Evolutionary conservation across 2,113 vertebrate genomes (phyloP).

Genomic region (Jaculus jaculus): DNA sequence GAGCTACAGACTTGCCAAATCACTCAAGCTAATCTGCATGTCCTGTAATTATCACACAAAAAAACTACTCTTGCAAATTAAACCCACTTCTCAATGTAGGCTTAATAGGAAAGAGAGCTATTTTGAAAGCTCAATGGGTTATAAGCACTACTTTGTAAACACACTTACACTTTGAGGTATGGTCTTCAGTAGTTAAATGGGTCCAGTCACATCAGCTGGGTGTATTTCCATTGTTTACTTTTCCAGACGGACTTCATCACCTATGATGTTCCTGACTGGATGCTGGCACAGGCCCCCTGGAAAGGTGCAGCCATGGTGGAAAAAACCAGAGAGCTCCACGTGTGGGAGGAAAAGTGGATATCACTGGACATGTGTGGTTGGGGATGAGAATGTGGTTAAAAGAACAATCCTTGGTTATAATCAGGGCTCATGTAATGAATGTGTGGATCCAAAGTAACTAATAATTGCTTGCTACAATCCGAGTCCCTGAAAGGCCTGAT

Average conservation of each 20-base stretch:
- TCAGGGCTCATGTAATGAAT: background rate
- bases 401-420: background rate
- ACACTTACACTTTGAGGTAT: conserved; percentile 26
- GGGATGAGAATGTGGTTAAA: background rate
- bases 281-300: background rate
- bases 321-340: background rate
- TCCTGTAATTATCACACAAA: conserved; percentile 68
- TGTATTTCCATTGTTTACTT: conserved; percentile 17
- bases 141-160: conserved; percentile 61
- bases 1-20: conserved; percentile 67
- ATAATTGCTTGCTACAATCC: background rate
- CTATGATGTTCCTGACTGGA: background rate
- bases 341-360: background rate
- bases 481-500: conserved; percentile 4
- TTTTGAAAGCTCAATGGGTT: conserved; percentile 57
- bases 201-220: background rate
- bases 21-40: conserved; percentile 63
- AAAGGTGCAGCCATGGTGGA: background rate
- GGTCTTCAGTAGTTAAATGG: conserved; percentile 43
- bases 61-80: conserved; percentile 70
- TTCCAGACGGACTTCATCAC: conserved; percentile 27
- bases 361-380: background rate
- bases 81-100: conserved; percentile 67
- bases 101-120: conserved; percentile 65
- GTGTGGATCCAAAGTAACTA: conserved; percentile 34